Percentiles rank a stretch among this genome's conserved stretches.
Conservation (phyloP, 2,888 invertebrate genomes). For the Strigamia transsilvanica region DNA sequence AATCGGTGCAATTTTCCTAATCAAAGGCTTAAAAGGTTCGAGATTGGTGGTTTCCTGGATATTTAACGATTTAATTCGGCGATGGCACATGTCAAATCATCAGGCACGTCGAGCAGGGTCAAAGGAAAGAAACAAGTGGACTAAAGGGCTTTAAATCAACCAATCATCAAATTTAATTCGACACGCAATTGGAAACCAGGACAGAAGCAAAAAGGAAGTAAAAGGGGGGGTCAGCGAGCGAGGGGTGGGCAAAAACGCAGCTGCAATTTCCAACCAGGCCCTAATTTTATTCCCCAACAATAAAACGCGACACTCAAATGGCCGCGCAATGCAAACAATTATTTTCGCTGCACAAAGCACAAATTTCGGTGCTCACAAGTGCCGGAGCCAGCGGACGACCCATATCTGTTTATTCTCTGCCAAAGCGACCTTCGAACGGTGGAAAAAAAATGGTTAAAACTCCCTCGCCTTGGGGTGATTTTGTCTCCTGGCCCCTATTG, state of each 20-base stretch:
- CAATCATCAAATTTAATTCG: constrained; percentile 32
- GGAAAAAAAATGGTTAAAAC: not conserved
- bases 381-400: not conserved
- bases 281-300: constrained; percentile 5
- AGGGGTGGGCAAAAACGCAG: not conserved
- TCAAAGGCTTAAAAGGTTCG: not conserved
- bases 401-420: constrained; percentile 26
- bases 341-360: too few species aligned
- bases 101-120: constrained; percentile 12
- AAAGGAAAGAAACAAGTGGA: constrained; percentile 2
- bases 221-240: not conserved
- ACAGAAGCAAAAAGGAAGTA: constrained; percentile 29
- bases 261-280: not conserved
- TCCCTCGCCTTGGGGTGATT: constrained; percentile 24
- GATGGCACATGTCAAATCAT: constrained; percentile 29
- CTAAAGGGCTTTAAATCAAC: constrained; percentile 24
- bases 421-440: constrained; percentile 24
- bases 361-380: not conserved
- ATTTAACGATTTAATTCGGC: not conserved
- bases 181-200: not conserved
- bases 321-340: not conserved
- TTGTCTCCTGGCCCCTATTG: not conserved
- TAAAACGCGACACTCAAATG: not conserved
- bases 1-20: not conserved
- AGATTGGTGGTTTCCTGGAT: not conserved